Percentiles rank a stretch among this genome's conserved stretches.
These are phyloP conservation scores for Chouioia cunea DNA, from an alignment of 2,888 invertebrate species.

Conservation along the genomic window DNA sequence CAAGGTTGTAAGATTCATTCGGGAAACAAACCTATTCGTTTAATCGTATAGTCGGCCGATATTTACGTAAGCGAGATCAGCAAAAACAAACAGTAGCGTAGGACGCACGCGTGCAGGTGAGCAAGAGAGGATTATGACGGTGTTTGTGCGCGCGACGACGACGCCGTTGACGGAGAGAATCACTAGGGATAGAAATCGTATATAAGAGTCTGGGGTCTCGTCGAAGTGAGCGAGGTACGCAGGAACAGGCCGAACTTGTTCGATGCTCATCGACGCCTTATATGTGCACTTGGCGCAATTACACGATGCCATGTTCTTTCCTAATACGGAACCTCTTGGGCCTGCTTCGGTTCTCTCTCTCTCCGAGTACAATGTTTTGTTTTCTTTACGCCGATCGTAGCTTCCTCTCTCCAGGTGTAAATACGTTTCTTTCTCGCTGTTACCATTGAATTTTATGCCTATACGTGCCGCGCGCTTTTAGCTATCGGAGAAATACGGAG, in stretches of 20 bases:
- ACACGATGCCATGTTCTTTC: slow-evolving; percentile 54
- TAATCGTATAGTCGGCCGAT: no score
- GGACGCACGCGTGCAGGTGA: slow-evolving; percentile 1
- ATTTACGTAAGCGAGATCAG: no score
- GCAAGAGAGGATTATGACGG: slow-evolving; percentile 16
- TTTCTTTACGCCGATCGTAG: neutral
- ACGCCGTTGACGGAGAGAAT: neutral
- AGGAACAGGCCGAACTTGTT: slow-evolving; percentile 50
- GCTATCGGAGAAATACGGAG: no score
- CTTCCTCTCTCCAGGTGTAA: slow-evolving; percentile 36
- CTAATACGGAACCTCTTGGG: slow-evolving; percentile 56
- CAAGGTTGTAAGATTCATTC: no score
- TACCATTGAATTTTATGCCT: slow-evolving; percentile 5
- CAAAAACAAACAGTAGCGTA: neutral
- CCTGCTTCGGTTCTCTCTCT: slow-evolving; percentile 51
- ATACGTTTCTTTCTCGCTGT: slow-evolving; percentile 15
- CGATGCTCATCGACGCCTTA: slow-evolving; percentile 57
- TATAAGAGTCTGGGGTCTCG: neutral
- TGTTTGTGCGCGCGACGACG: neutral
- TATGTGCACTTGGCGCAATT: slow-evolving; percentile 58
- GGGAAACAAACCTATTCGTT: no score
- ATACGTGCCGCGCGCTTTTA: neutral
- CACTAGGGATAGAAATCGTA: no score
- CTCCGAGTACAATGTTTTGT: neutral
- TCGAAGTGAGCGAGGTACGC: neutral